Percentiles rank a stretch among this genome's conserved stretches.
Evolutionary conservation across 2,113 vertebrate species (phyloP).

Genomic region (Brachypodius melanocephalos): DNA sequence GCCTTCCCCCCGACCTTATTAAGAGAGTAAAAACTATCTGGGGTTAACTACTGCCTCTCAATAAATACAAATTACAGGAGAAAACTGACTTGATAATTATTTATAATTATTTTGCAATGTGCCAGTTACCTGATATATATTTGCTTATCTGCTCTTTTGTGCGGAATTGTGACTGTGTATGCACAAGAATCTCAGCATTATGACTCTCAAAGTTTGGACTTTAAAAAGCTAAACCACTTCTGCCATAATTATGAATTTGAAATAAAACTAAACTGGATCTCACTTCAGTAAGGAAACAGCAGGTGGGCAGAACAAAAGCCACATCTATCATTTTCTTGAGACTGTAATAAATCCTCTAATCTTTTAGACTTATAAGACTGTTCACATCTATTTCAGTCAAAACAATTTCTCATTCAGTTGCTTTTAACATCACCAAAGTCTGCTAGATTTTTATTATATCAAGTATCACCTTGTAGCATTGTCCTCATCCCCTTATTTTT

Average conservation of each 20-base stretch:
- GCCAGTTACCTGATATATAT: not conserved
- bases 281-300: constrained; percentile 4
- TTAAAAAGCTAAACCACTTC: not conserved
- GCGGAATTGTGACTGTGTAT: not conserved
- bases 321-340: constrained; percentile 33
- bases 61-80: not conserved
- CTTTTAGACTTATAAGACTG: constrained; percentile 11
- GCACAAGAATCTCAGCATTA: not conserved
- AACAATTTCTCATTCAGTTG: constrained; percentile 22
- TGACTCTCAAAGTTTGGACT: not conserved
- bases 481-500: not conserved
- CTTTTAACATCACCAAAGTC: constrained; percentile 43
- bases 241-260: not conserved
- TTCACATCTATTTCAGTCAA: constrained; percentile 30
- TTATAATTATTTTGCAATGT: not conserved
- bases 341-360: constrained; percentile 49
- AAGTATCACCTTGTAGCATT: constrained; percentile 38
- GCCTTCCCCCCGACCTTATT: not conserved
- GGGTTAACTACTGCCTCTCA: not conserved
- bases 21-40: not conserved
- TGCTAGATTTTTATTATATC: not conserved
- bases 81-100: not conserved
- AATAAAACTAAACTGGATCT: constrained; percentile 1
- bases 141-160: not conserved
- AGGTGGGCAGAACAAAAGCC: constrained; percentile 18